These are phyloP conservation scores for Ophion obscuratus DNA, from an alignment of 2,888 invertebrate species.

Conservation along the genomic window DNA sequence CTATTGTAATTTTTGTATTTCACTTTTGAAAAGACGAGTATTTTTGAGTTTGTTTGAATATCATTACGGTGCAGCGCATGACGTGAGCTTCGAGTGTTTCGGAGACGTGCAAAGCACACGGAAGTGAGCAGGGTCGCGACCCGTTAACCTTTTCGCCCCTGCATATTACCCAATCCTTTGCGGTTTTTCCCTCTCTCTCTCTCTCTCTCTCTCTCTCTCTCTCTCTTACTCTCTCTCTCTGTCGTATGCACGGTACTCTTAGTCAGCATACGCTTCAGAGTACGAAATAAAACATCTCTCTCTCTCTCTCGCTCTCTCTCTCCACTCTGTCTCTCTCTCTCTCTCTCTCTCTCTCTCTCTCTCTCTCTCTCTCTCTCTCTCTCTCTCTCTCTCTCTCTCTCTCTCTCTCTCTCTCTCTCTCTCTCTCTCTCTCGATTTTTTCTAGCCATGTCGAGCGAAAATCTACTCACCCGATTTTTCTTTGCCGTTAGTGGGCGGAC, in stretches of 20 bases:
- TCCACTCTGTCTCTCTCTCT: slow-evolving; percentile 15
- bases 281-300: slow-evolving; percentile 1
- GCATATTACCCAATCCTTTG: slow-evolving; percentile 26
- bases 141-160: slow-evolving; percentile 60
- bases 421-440: slow-evolving; percentile 29
- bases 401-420: slow-evolving; percentile 41
- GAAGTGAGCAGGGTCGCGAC: slow-evolving; percentile 51
- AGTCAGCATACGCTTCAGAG: too few species aligned
- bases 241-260: neutral
- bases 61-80: slow-evolving; percentile 22
- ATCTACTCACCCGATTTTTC: slow-evolving; percentile 26
- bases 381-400: slow-evolving; percentile 24
- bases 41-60: slow-evolving; percentile 7
- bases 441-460: slow-evolving; percentile 16
- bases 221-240: slow-evolving; percentile 38
- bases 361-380: slow-evolving; percentile 44
- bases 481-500: slow-evolving; percentile 34
- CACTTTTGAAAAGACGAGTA: neutral
- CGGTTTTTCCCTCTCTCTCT: slow-evolving; percentile 30
- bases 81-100: slow-evolving; percentile 29
- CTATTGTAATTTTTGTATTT: neutral
- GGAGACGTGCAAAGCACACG: slow-evolving; percentile 42
- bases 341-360: slow-evolving; percentile 27
- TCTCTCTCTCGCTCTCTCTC: slow-evolving; percentile 41
- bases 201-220: slow-evolving; percentile 41